phyloP scores from a whole-genome alignment of 2,888 invertebrate species.

The Isoperla grammatica region DNA sequence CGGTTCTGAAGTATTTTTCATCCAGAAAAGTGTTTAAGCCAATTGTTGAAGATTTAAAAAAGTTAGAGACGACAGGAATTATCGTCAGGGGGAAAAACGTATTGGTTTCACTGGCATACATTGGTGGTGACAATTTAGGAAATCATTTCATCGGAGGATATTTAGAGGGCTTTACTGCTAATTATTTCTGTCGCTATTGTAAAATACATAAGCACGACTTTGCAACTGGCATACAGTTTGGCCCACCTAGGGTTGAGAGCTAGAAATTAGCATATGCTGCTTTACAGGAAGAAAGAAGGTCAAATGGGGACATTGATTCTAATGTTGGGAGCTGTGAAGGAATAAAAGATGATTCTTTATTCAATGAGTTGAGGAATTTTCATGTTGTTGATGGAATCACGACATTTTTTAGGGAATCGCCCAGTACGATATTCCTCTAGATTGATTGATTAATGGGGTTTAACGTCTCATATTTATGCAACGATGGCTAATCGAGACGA shows the following conservation, averaged over 20 bases:
- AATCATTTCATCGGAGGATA: conserved; percentile 12
- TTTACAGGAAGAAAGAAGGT: neutral
- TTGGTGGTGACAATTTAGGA: conserved; percentile 18
- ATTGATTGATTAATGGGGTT: too few relatives aligned
- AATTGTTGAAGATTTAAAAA: too few relatives aligned
- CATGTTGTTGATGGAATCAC: conserved; percentile 13
- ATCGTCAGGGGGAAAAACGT: neutral
- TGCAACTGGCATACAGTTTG: neutral
- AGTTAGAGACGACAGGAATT: neutral
- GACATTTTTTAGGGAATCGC: conserved; percentile 19
- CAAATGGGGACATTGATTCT: neutral
- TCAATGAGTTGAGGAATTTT: neutral
- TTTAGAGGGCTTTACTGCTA: neutral
- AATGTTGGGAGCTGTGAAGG: neutral
- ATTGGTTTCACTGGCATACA: neutral
- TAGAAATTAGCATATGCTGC: neutral
- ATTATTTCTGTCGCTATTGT: conserved; percentile 17
- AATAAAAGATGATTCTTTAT: conserved; percentile 10
- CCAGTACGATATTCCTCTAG: too few relatives aligned
- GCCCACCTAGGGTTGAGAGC: neutral
- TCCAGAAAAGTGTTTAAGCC: neutral
- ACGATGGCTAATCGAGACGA: too few relatives aligned
- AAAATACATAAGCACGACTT: neutral
- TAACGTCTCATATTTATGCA: too few relatives aligned
- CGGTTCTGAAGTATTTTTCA: neutral